These are phyloP conservation scores for Lontra canadensis DNA, from an alignment of 2,113 vertebrate genomes.

Conservation along the genomic window DNA sequence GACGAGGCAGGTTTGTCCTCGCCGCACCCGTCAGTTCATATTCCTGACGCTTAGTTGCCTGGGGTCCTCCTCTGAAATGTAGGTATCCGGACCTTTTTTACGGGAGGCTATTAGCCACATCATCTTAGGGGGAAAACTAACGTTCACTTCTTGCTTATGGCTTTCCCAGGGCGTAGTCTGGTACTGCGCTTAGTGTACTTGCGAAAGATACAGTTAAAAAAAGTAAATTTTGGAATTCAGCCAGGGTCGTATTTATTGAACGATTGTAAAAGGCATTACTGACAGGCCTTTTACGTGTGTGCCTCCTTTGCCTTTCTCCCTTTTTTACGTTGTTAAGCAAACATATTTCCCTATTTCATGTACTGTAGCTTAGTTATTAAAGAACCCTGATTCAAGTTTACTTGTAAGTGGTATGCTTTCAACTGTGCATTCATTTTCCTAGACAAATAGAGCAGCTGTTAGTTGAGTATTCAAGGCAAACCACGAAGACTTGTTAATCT, in stretches of 20 bases:
- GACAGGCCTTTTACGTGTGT: neutral
- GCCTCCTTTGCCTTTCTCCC: neutral
- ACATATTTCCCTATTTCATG: neutral
- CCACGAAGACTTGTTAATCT: neutral
- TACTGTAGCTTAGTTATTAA: neutral
- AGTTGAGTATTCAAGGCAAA: neutral
- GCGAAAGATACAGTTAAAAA: neutral
- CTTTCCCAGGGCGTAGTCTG: neutral
- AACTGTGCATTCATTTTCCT: neutral
- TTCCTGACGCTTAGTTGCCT: neutral
- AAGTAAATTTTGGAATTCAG: neutral
- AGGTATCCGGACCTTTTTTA: neutral
- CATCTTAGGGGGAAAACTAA: neutral
- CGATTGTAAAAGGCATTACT: neutral
- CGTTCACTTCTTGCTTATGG: neutral
- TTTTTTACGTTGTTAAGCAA: neutral
- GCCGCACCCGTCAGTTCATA: rapidly evolving
- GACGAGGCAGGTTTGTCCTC: neutral
- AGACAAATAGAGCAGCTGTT: neutral
- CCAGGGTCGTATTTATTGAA: neutral
- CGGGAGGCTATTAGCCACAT: neutral
- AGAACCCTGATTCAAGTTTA: neutral
- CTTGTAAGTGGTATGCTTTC: neutral
- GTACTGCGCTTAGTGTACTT: neutral
- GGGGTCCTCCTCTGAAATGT: neutral